Percentiles rank a stretch among this genome's conserved stretches.
Evolutionary conservation across 2,113 vertebrate genomes (phyloP).

Genomic region (Willisornis vidua): DNA sequence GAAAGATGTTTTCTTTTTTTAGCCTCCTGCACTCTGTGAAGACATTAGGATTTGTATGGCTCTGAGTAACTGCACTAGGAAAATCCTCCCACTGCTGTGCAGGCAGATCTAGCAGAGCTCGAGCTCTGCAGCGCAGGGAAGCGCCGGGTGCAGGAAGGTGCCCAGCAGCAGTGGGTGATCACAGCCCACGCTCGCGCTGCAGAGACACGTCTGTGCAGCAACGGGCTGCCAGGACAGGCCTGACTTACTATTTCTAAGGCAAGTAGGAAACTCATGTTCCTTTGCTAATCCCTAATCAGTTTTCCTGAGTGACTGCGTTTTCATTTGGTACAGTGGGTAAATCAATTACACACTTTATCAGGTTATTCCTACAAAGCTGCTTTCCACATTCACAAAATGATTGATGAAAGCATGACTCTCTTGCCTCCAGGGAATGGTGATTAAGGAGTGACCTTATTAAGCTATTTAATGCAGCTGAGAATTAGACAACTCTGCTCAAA

Average conservation of each 20-base stretch:
- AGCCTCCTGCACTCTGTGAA: slow-evolving; percentile 32
- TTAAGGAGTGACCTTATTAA: slow-evolving; percentile 49
- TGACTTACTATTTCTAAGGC: background rate
- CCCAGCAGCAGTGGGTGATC: slow-evolving; percentile 12
- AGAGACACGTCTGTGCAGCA: background rate
- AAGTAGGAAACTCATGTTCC: background rate
- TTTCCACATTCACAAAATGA: slow-evolving; percentile 7
- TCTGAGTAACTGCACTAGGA: slow-evolving; percentile 33
- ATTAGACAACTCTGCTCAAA: slow-evolving; percentile 3
- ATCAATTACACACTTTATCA: slow-evolving; percentile 38
- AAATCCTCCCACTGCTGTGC: slow-evolving; percentile 46
- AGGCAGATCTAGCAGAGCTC: background rate
- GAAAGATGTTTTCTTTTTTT: slow-evolving; percentile 17
- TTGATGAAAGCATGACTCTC: slow-evolving; percentile 5
- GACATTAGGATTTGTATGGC: background rate
- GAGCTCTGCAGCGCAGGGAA: background rate
- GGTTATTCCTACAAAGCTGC: slow-evolving; percentile 28
- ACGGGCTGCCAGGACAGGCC: background rate
- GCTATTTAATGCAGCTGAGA: slow-evolving; percentile 1
- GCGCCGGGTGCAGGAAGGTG: background rate
- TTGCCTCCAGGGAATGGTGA: background rate
- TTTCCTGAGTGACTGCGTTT: background rate
- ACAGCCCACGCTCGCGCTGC: background rate
- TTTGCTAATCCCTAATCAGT: background rate
- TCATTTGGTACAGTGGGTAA: background rate